Conservation (phyloP, 2,797 vertebrate species). For the Eulemur mongoz region DNA sequence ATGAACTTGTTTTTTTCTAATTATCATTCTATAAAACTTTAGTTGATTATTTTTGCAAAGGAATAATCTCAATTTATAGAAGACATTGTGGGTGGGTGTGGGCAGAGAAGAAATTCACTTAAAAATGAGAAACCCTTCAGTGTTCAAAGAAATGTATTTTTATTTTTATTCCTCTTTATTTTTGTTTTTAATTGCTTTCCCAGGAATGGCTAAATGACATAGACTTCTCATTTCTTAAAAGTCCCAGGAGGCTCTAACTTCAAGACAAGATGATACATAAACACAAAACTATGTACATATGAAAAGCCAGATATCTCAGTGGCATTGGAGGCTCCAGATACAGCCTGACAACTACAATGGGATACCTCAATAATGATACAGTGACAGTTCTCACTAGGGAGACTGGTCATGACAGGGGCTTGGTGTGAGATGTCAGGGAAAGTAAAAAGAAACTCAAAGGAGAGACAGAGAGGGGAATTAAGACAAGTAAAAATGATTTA, state of each 20-base stretch:
- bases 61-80: neutral
- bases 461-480: neutral
- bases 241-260: neutral
- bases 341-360: neutral
- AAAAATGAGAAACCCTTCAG: neutral
- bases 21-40: neutral
- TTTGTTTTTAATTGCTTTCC: slow-evolving; percentile 20
- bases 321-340: neutral
- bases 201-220: neutral
- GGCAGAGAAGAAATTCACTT: neutral
- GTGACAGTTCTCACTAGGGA: neutral
- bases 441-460: neutral
- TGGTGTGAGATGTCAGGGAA: neutral
- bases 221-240: slow-evolving; percentile 36
- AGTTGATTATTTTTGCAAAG: slow-evolving; percentile 15
- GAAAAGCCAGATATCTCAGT: neutral
- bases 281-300: neutral
- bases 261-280: neutral
- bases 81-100: neutral
- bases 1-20: neutral
- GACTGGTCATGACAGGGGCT: neutral
- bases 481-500: neutral
- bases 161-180: slow-evolving; percentile 33
- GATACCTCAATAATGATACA: neutral
- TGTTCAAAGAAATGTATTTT: slow-evolving; percentile 25